Conservation (phyloP, 2,797 vertebrate species). For the Hippoglossus hippoglossus region DNA sequence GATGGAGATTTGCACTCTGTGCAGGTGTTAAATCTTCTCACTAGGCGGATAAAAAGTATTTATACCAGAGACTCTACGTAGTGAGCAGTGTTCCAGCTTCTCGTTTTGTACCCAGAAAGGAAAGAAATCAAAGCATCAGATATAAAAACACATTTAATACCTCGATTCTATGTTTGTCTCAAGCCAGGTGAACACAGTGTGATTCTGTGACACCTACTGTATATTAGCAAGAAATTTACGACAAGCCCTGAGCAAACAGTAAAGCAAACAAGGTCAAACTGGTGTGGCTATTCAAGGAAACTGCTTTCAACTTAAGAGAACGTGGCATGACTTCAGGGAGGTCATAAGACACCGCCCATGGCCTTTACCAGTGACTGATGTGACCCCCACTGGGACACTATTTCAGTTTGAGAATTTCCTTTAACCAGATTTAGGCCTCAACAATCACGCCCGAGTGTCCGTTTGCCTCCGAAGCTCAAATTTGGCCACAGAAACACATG, state of each 20-base stretch:
- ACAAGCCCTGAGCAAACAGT: slow-evolving; percentile 12
- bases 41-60: slow-evolving; percentile 19
- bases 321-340: slow-evolving; percentile 60
- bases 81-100: slow-evolving; percentile 5
- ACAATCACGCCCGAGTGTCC: slow-evolving; percentile 43
- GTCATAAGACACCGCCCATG: slow-evolving; percentile 76
- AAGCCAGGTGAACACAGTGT: not conserved
- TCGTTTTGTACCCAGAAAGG: not conserved
- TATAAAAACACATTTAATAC: not conserved
- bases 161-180: not conserved
- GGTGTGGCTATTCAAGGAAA: slow-evolving; percentile 73
- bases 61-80: slow-evolving; percentile 14
- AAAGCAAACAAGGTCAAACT: slow-evolving; percentile 29
- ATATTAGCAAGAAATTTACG: slow-evolving; percentile 19
- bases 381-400: slow-evolving; percentile 61
- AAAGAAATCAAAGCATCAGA: not conserved
- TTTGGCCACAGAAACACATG: slow-evolving; percentile 3
- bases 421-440: slow-evolving; percentile 62
- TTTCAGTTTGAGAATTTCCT: slow-evolving; percentile 68
- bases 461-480: not conserved
- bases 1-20: slow-evolving; percentile 52
- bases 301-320: slow-evolving; percentile 45
- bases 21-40: slow-evolving; percentile 48
- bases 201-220: not conserved
- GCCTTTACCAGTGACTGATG: slow-evolving; percentile 67